Evolutionary conservation across 2,797 vertebrate species (phyloP), one percentile per base, ranked within the genome.

Genomic region (Notolabrus celidotus): DNA sequence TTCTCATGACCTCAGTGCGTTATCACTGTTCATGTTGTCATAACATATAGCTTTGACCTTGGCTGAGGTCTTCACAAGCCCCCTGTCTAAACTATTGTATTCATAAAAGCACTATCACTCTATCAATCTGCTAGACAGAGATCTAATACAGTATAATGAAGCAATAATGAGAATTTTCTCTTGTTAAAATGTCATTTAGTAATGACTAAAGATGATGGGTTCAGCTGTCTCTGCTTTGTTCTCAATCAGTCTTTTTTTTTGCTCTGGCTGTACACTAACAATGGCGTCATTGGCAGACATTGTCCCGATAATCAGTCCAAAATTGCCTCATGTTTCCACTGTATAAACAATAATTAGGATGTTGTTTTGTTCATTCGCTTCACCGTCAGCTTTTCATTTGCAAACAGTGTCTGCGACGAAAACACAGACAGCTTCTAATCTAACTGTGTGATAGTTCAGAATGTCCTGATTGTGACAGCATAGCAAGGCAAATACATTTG

Each of bases 331-430:
- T 90, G 89, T 88, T 93, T 90, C 88, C 88, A 86, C 84, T 78
- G 83, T 89, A 88, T 92, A 92, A 92, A 94, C 91, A 93, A 90
- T 91, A 92, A 92, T 92, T 92, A 93, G 96, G 95, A 94, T 95
- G 96, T 97, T 96, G 94, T 95, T 94, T 93, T 93, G 92, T 93
- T 93, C 94, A 92, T 95, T 95, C 94, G 92, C 75, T 52, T 94
- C 93, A 91, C 82, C 62, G n/a, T 83, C 91, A 92, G 94, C 70
- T 88, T 94, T 94, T 93, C 92, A 95, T 96, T 96, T 86, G 85
- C 91, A 94, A 94, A 92, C 93, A 68, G 86, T 92, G 93, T 94
- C 91, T 93, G 91, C 73, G 70, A 80, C 80, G 20, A 88, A 88
- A 86, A 82, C 86, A 80, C 75, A 61, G 85, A 90, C 88, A 88